A percentile compares a stretch with the other conserved stretches of the same genome.
Conservation (phyloP, 2,888 invertebrate genomes). For the Molorchus minor region DNA sequence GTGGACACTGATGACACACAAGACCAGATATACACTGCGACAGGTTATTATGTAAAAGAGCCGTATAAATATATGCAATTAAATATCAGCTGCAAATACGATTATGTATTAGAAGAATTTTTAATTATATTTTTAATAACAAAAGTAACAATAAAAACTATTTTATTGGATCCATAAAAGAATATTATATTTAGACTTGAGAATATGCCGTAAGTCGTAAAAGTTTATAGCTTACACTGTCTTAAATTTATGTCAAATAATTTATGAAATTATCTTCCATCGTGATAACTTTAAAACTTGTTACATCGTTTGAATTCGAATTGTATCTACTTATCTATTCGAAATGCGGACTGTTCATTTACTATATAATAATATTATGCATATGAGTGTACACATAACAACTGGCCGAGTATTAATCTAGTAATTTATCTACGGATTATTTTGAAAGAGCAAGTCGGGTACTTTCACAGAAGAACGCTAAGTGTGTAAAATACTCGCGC, state of each 20-base stretch:
- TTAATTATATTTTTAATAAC: slow-evolving; percentile 21
- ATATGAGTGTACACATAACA: slow-evolving; percentile 31
- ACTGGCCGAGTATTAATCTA: slow-evolving; percentile 43
- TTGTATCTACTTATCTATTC: slow-evolving; percentile 37
- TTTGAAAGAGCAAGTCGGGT: slow-evolving; percentile 52
- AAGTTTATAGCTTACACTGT: slow-evolving; percentile 32
- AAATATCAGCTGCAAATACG: not conserved
- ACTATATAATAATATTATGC: slow-evolving; percentile 28
- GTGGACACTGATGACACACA: no score
- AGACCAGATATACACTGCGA: no score
- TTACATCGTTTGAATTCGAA: slow-evolving; percentile 35
- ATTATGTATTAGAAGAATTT: slow-evolving; percentile 16
- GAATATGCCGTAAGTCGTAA: slow-evolving; percentile 24
- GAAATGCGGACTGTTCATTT: slow-evolving; percentile 20
- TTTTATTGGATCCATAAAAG: slow-evolving; percentile 24
- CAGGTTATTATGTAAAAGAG: no score
- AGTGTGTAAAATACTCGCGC: slow-evolving; percentile 43
- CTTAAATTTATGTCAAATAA: slow-evolving; percentile 30
- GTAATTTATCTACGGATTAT: slow-evolving; percentile 51
- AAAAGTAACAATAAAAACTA: slow-evolving; percentile 13
- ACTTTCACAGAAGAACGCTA: slow-evolving; percentile 55
- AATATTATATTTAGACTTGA: slow-evolving; percentile 25
- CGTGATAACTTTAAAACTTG: slow-evolving; percentile 35
- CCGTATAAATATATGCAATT: no score
- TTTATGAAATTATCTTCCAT: slow-evolving; percentile 32